Evolutionary conservation across 2,797 vertebrate species (phyloP).

Genomic region (Mus spretus): DNA sequence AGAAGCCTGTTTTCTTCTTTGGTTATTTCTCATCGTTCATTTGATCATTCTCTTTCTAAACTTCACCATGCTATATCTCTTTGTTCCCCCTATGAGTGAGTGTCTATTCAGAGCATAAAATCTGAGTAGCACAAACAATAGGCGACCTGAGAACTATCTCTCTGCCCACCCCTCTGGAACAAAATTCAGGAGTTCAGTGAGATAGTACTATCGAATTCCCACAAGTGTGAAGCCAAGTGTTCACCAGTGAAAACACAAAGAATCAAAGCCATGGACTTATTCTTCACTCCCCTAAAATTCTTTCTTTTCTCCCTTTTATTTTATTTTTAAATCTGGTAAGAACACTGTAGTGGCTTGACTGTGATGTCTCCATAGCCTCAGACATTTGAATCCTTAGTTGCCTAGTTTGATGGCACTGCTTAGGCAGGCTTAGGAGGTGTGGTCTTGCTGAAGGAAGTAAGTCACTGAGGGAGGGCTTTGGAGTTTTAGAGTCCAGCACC

Average conservation of each 20-base stretch:
- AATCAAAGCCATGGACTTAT: background rate
- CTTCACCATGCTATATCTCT: background rate
- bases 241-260: background rate
- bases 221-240: background rate
- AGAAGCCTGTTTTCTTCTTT: slow-evolving; percentile 4
- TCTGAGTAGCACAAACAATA: slow-evolving; percentile 12
- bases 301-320: background rate
- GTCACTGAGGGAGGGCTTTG: background rate
- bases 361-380: background rate
- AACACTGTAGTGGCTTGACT: background rate
- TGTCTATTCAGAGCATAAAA: slow-evolving; percentile 27
- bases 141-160: slow-evolving; percentile 28
- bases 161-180: background rate
- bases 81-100: background rate
- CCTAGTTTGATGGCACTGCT: background rate
- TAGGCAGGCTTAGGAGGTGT: background rate
- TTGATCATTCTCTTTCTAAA: slow-evolving; percentile 26
- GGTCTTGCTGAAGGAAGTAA: background rate
- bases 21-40: background rate
- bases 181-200: background rate
- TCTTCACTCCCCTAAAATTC: background rate
- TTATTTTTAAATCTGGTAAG: background rate
- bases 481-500: background rate
- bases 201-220: background rate
- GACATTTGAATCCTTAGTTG: background rate